These are phyloP conservation scores for Scaptomyza flava DNA, from an alignment of 2,888 invertebrate species.

Conservation along the genomic window DNA sequence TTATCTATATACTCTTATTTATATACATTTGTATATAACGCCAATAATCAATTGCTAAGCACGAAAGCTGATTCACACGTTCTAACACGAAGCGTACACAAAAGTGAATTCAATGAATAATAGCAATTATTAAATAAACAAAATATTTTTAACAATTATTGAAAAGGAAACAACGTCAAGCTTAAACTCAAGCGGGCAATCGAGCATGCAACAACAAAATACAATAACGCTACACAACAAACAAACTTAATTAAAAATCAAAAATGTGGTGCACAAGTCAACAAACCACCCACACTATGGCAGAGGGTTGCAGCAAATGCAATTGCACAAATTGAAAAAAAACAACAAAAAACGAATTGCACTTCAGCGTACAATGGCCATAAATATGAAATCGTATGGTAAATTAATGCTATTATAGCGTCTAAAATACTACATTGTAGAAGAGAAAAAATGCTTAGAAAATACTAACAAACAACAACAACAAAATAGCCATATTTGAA, in stretches of 20 bases:
- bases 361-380: slow-evolving; percentile 71
- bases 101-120: slow-evolving; percentile 11
- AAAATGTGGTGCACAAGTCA: slow-evolving; percentile 58
- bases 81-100: slow-evolving; percentile 1
- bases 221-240: slow-evolving; percentile 15
- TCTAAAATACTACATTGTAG: slow-evolving; percentile 65
- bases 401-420: slow-evolving; percentile 79
- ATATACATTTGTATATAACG: slow-evolving; percentile 14
- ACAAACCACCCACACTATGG: slow-evolving; percentile 68
- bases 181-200: neutral
- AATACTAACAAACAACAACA: slow-evolving; percentile 36
- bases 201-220: slow-evolving; percentile 3
- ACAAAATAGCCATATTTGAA: slow-evolving; percentile 80
- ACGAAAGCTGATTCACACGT: slow-evolving; percentile 64
- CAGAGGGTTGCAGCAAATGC: slow-evolving; percentile 7
- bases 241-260: slow-evolving; percentile 63
- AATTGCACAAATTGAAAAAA: slow-evolving; percentile 40
- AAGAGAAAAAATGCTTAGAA: slow-evolving; percentile 75
- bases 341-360: slow-evolving; percentile 48
- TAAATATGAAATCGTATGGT: slow-evolving; percentile 79
- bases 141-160: slow-evolving; percentile 41
- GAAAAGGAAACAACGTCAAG: slow-evolving; percentile 24
- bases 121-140: neutral
- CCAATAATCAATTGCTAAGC: slow-evolving; percentile 42
- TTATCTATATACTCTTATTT: slow-evolving; percentile 34